A percentile compares a stretch with the other conserved stretches of the same genome.
Conservation (phyloP, 23 tunicate genomes). For the Trididemnum clinides region DNA sequence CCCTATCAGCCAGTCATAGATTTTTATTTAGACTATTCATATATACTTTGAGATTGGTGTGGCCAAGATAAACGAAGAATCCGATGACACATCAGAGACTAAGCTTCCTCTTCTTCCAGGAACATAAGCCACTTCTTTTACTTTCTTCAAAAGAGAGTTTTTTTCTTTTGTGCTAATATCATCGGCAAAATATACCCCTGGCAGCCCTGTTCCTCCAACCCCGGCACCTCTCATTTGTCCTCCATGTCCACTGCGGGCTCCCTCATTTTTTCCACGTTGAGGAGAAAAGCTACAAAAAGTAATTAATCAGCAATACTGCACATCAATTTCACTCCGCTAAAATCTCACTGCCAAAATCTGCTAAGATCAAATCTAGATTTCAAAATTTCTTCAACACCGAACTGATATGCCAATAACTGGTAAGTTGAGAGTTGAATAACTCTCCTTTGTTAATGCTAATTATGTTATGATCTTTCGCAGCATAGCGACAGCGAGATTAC, state of each 20-base stretch:
- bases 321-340: no score
- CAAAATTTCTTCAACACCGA: no score
- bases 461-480: no score
- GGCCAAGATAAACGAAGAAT: background rate
- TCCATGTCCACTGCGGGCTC: slow-evolving; percentile 81
- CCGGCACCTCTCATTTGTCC: slow-evolving; percentile 93
- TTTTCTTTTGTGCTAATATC: background rate
- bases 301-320: no score
- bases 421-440: no score
- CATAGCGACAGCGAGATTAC: no score
- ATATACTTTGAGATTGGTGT: slow-evolving; percentile 20
- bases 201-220: slow-evolving; percentile 75
- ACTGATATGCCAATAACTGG: no score
- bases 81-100: background rate
- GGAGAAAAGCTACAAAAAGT: background rate
- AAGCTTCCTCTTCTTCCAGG: background rate
- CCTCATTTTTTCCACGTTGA: slow-evolving; percentile 18
- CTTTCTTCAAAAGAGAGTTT: background rate
- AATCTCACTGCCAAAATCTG: no score
- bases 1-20: no score
- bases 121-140: background rate
- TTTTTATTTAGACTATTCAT: no score
- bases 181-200: slow-evolving; percentile 62
- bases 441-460: no score
- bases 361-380: no score